A percentile compares a stretch with the other conserved stretches of the same genome.
These are phyloP conservation scores for Nymphalis urticae DNA, from an alignment of 2,888 invertebrate genomes.

Conservation along the genomic window DNA sequence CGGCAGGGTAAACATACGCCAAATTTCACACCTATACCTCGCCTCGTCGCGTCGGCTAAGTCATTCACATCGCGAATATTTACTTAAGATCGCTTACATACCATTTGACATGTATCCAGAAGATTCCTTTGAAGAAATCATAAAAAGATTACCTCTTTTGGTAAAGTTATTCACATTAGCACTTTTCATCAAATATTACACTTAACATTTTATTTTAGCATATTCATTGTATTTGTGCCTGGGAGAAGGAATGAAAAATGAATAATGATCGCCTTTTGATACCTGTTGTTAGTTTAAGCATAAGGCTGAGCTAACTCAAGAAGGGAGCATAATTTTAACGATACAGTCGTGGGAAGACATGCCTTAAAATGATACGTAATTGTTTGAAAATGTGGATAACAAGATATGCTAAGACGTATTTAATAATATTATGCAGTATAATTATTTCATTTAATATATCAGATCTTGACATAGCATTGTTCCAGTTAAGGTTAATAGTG, in stretches of 20 bases:
- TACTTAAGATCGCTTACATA: constrained; percentile 47
- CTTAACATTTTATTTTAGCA: constrained; percentile 13
- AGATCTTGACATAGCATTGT: background rate
- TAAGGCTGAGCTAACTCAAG: constrained; percentile 59
- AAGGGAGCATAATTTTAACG: constrained; percentile 46
- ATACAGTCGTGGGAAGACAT: constrained; percentile 74
- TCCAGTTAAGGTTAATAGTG: background rate
- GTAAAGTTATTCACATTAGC: constrained; percentile 3
- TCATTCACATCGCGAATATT: constrained; percentile 45
- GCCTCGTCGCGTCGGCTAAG: constrained; percentile 42
- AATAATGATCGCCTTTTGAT: constrained; percentile 38
- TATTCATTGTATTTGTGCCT: constrained; percentile 33
- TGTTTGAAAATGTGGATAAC: constrained; percentile 66
- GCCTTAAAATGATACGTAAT: constrained; percentile 67
- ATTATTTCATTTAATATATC: background rate
- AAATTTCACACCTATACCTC: constrained; percentile 58
- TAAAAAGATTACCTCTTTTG: constrained; percentile 19
- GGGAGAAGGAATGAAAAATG: constrained; percentile 43
- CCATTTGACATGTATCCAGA: background rate
- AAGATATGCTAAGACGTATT: constrained; percentile 36
- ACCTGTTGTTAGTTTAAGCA: constrained; percentile 48
- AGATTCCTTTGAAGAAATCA: constrained; percentile 19
- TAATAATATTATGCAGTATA: background rate
- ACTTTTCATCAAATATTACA: background rate
- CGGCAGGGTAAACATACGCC: constrained; percentile 48